These are phyloP conservation scores for Nycticryphes semicollaris DNA, from an alignment of 2,113 vertebrate species.

Conservation along the genomic window DNA sequence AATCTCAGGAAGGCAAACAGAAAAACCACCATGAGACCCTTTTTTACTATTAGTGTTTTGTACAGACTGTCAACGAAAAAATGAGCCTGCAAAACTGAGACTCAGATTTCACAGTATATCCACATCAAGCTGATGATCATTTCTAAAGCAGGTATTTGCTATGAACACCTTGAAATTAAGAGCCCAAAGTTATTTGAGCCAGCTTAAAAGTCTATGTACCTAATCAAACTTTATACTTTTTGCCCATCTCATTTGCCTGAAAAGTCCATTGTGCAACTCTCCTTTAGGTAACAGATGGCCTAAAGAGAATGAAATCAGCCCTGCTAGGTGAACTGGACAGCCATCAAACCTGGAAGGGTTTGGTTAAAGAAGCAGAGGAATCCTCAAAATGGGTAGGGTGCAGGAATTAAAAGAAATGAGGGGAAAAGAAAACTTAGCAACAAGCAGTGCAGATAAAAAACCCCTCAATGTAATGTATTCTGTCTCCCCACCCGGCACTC, in stretches of 20 bases:
- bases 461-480: not conserved
- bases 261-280: not conserved
- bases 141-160: not conserved
- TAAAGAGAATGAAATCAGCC: not conserved
- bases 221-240: not conserved
- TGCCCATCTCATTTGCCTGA: not conserved
- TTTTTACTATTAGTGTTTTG: not conserved
- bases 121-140: not conserved
- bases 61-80: not conserved
- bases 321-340: not conserved
- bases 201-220: not conserved
- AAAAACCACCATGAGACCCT: not conserved
- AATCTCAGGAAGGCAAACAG: not conserved
- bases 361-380: not conserved
- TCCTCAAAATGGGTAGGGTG: not conserved
- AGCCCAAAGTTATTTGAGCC: not conserved
- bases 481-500: not conserved
- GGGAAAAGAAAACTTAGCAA: not conserved
- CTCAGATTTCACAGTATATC: not conserved
- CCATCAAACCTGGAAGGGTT: not conserved
- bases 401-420: not conserved
- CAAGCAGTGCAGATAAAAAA: not conserved
- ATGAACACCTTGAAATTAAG: not conserved
- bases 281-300: not conserved
- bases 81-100: not conserved